A percentile compares a stretch with the other conserved stretches of the same genome.
phyloP scores from a whole-genome alignment of 1,140 invertebrate species.

The Pissodes strobi region DNA sequence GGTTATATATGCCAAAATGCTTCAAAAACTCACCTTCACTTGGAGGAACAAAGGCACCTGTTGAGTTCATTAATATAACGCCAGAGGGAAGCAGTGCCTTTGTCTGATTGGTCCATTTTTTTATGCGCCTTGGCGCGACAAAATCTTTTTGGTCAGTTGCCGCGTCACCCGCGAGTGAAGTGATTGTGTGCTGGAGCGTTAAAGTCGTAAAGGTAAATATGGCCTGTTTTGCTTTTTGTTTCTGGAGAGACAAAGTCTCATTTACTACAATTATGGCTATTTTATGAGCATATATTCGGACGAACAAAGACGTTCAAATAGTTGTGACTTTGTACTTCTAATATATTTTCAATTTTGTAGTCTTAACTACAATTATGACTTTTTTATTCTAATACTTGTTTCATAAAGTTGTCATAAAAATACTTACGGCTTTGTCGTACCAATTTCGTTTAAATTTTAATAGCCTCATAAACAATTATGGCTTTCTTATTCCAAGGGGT shows the following conservation, averaged over 20 bases:
- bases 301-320: slow-evolving; percentile 4
- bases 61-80: too few species aligned
- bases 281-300: slow-evolving; percentile 7
- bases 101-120: slow-evolving; percentile 3
- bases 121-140: slow-evolving; percentile 4
- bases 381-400: slow-evolving; percentile 8
- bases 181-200: neutral
- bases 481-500: too few species aligned
- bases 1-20: neutral
- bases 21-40: slow-evolving; percentile 1
- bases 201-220: slow-evolving; percentile 7
- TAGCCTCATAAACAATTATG: too few species aligned
- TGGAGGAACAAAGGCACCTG: slow-evolving; percentile 1
- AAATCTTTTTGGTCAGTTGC: slow-evolving; percentile 6
- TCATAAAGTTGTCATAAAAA: neutral
- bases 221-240: neutral
- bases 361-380: slow-evolving; percentile 1
- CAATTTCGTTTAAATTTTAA: too few species aligned
- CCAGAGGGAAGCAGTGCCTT: slow-evolving; percentile 7
- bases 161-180: slow-evolving; percentile 1
- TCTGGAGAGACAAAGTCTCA: slow-evolving; percentile 7
- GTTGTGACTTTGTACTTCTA: slow-evolving; percentile 11
- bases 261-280: slow-evolving; percentile 10
- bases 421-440: neutral
- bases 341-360: slow-evolving; percentile 10